phyloP scores from a whole-genome alignment of 2,113 vertebrate species.

The Megalops atlanticus region DNA sequence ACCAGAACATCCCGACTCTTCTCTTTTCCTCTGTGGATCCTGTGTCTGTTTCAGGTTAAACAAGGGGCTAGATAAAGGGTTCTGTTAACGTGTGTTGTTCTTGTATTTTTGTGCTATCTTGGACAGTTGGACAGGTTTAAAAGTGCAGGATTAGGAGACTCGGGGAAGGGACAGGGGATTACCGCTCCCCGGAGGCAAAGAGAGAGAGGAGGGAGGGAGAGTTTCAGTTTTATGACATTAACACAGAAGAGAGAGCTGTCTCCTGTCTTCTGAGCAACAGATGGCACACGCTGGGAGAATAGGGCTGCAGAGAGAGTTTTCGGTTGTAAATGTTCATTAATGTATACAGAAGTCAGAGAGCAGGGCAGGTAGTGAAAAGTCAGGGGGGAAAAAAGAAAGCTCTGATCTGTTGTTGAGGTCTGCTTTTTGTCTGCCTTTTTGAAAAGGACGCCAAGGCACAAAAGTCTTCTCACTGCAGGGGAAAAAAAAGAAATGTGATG shows the following conservation, averaged over 20 bases:
- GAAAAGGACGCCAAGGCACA: background rate
- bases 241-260: background rate
- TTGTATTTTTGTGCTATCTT: background rate
- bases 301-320: slow-evolving; percentile 13
- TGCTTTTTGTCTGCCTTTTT: slow-evolving; percentile 26
- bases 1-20: background rate
- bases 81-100: background rate
- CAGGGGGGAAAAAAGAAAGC: background rate
- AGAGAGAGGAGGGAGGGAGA: background rate
- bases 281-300: slow-evolving; percentile 22
- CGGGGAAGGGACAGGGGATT: background rate
- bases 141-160: background rate
- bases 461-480: slow-evolving; percentile 3
- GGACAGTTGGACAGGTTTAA: background rate
- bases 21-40: background rate
- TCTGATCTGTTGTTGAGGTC: background rate
- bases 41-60: background rate
- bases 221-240: background rate
- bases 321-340: slow-evolving; percentile 35
- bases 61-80: background rate
- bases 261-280: slow-evolving; percentile 19
- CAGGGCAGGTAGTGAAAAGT: slow-evolving; percentile 31
- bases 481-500: slow-evolving; percentile 7
- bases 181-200: background rate
- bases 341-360: slow-evolving; percentile 26